Percentiles rank a stretch among this genome's conserved stretches.
These are phyloP conservation scores for Hedychridium roseum DNA, from an alignment of 2,888 invertebrate genomes.

Conservation along the genomic window DNA sequence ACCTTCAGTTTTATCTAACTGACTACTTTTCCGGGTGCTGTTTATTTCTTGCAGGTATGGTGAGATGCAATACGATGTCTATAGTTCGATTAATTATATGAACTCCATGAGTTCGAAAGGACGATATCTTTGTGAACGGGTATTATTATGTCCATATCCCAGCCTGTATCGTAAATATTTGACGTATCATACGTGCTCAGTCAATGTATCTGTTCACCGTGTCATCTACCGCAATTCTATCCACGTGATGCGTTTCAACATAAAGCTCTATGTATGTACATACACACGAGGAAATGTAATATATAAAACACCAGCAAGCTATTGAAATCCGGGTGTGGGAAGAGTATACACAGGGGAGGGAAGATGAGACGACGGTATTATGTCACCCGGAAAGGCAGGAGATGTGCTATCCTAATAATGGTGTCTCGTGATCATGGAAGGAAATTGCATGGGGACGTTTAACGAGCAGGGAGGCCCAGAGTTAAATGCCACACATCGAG, in stretches of 20 bases:
- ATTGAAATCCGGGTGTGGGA: slow-evolving; percentile 52
- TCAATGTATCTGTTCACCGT: slow-evolving; percentile 1
- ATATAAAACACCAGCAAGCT: slow-evolving; percentile 15
- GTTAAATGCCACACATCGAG: slow-evolving; percentile 55
- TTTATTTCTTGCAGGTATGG: no score
- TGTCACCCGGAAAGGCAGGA: slow-evolving; percentile 49
- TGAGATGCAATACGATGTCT: no score
- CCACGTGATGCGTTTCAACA: slow-evolving; percentile 21
- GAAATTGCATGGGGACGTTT: slow-evolving; percentile 51
- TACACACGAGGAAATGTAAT: slow-evolving; percentile 7
- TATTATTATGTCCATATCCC: no score
- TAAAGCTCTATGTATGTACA: slow-evolving; percentile 15
- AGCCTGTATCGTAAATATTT: slow-evolving; percentile 28
- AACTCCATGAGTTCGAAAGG: no score
- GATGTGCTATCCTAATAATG: slow-evolving; percentile 49
- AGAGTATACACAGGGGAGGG: slow-evolving; percentile 46
- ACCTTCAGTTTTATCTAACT: no score
- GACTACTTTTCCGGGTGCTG: no score
- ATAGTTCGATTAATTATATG: no score
- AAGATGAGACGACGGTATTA: slow-evolving; percentile 38
- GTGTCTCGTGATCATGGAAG: slow-evolving; percentile 44
- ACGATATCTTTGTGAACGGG: no score
- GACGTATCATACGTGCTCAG: slow-evolving; percentile 4
- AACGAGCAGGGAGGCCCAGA: slow-evolving; percentile 38
- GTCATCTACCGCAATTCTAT: slow-evolving; percentile 27